Conservation (phyloP, 2,888 invertebrate genomes). For the Rhaphigaster nebulosa region DNA sequence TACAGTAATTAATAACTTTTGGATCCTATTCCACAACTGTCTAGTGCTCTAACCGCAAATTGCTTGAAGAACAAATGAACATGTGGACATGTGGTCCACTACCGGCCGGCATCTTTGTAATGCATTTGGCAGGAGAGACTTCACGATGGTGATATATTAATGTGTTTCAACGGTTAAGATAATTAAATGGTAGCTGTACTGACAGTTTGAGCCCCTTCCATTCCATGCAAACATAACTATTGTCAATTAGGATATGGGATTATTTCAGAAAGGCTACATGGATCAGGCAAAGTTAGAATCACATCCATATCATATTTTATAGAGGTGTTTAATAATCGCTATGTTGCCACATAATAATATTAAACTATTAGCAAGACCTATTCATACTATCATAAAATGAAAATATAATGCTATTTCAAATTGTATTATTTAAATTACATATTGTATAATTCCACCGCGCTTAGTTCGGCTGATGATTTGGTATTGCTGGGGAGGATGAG, state of each 20-base stretch:
- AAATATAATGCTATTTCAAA: neutral
- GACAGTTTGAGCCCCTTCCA: neutral
- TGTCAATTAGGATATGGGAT: neutral
- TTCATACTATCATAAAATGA: neutral
- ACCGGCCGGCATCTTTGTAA: neutral
- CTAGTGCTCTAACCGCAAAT: neutral
- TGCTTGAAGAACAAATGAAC: constrained; percentile 11
- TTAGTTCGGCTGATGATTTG: neutral
- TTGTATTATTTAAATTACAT: neutral
- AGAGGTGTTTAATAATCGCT: neutral
- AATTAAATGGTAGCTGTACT: neutral
- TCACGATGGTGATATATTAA: neutral
- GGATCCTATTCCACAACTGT: neutral
- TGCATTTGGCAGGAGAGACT: neutral
- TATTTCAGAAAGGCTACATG: neutral
- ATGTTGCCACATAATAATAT: neutral
- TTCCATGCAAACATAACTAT: neutral
- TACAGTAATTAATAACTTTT: constrained; percentile 29
- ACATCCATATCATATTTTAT: neutral
- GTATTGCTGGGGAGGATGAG: neutral
- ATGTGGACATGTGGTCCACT: neutral
- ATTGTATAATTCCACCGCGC: neutral
- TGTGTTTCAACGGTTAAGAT: constrained; percentile 9
- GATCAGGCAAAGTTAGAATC: neutral
- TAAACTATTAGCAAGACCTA: neutral